Conservation (phyloP, 2,797 vertebrate genomes). For the Furcifer pardalis region DNA sequence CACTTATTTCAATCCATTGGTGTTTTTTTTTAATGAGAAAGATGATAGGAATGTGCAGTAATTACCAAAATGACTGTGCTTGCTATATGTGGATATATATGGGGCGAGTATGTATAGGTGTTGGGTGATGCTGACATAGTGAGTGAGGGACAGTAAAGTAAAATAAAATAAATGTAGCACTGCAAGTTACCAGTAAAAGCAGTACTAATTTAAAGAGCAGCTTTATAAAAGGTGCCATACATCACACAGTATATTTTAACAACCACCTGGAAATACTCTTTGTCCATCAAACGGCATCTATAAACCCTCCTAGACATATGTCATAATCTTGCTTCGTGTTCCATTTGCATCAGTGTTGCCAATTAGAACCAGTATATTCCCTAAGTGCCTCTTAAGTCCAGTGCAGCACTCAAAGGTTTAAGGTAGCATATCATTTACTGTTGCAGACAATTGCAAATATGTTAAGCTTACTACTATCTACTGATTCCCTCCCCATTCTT, state of each 20-base stretch:
- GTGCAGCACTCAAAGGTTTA: background rate
- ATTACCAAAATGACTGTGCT: background rate
- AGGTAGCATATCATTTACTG: background rate
- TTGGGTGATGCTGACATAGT: background rate
- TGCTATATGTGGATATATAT: background rate
- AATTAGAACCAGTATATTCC: background rate
- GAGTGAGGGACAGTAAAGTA: background rate
- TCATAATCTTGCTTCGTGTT: background rate
- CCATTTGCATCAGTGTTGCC: background rate
- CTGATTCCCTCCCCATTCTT: conserved; percentile 4
- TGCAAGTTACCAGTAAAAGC: background rate
- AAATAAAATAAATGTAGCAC: background rate
- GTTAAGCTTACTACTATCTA: background rate
- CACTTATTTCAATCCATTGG: background rate
- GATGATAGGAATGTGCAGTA: background rate
- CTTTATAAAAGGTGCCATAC: background rate
- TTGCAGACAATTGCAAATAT: background rate
- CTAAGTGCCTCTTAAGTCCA: accelerated
- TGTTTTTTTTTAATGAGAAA: background rate
- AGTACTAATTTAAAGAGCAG: conserved; percentile 11
- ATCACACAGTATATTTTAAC: background rate
- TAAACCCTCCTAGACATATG: background rate
- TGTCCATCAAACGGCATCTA: background rate
- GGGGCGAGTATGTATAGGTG: accelerated
- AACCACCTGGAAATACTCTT: background rate